Conservation (phyloP, 2,113 vertebrate genomes). For the Pelodiscus sinensis region DNA sequence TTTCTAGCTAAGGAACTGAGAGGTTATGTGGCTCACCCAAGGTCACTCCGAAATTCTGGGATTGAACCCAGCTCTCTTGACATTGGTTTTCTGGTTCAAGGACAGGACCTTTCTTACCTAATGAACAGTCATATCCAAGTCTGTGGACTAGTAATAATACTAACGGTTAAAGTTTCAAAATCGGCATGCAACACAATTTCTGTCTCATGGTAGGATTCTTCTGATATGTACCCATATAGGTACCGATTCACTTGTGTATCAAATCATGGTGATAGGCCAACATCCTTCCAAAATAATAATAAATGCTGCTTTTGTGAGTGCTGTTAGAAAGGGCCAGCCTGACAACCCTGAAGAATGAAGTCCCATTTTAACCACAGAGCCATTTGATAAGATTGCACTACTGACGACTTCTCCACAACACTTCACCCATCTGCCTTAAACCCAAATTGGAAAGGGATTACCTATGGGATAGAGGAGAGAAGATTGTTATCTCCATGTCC, state of each 20-base stretch:
- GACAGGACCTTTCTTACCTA: neutral
- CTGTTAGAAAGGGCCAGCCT: neutral
- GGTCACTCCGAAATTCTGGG: neutral
- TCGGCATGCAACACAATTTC: neutral
- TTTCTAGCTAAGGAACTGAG: neutral
- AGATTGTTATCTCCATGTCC: neutral
- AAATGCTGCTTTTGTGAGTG: neutral
- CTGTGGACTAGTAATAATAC: neutral
- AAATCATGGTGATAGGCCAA: neutral
- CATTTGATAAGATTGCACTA: neutral
- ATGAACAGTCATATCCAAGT: neutral
- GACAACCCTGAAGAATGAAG: neutral
- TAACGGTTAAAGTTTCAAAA: neutral
- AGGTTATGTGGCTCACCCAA: neutral
- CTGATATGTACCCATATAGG: neutral
- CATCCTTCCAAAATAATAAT: neutral
- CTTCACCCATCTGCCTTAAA: neutral
- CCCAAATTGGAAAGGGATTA: neutral
- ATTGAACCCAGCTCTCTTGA: neutral
- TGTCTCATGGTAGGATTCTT: neutral
- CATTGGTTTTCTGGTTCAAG: neutral
- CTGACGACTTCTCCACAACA: neutral
- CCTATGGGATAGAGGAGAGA: neutral
- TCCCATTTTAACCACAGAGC: fast-evolving
- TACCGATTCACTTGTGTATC: neutral